Conservation (phyloP, 2,797 vertebrate genomes). For the Pantherophis vulpinus region DNA sequence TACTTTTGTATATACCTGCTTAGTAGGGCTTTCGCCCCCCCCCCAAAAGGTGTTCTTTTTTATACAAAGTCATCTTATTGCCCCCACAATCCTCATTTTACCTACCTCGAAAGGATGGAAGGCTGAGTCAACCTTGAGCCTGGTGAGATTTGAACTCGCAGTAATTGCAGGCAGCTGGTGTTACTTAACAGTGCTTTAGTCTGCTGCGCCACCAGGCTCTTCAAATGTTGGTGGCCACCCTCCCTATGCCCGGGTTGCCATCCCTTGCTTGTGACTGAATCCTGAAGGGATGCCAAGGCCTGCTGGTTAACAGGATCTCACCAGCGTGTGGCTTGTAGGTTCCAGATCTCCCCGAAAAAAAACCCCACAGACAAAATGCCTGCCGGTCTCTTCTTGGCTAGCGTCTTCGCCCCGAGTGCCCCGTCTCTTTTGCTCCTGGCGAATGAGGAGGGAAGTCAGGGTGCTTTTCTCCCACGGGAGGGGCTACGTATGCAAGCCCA, state of each 20-base stretch:
- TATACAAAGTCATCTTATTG: too few relatives aligned
- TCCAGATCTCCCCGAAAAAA: not conserved
- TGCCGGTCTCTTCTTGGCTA: not conserved
- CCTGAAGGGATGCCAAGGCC: not conserved
- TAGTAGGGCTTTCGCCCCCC: too few relatives aligned
- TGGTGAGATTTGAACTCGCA: too few relatives aligned
- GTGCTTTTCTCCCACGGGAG: not conserved
- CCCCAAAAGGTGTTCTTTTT: too few relatives aligned
- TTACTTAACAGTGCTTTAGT: too few relatives aligned
- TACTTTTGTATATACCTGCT: too few relatives aligned
- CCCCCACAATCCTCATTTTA: too few relatives aligned
- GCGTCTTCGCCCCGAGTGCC: not conserved
- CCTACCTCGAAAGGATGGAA: too few relatives aligned
- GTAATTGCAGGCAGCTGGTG: too few relatives aligned
- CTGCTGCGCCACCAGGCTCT: too few relatives aligned
- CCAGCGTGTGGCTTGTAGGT: not conserved
- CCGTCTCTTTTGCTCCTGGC: not conserved
- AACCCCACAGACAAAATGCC: not conserved
- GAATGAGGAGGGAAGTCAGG: not conserved
- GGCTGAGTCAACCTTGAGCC: too few relatives aligned
- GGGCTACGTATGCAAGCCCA: not conserved
- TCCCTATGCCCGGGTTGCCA: not conserved
- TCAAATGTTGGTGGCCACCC: not conserved
- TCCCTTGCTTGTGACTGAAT: not conserved
- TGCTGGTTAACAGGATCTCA: not conserved